Evolutionary conservation across 2,113 vertebrate genomes (phyloP).

Genomic region (Rhinoptilus africanus): DNA sequence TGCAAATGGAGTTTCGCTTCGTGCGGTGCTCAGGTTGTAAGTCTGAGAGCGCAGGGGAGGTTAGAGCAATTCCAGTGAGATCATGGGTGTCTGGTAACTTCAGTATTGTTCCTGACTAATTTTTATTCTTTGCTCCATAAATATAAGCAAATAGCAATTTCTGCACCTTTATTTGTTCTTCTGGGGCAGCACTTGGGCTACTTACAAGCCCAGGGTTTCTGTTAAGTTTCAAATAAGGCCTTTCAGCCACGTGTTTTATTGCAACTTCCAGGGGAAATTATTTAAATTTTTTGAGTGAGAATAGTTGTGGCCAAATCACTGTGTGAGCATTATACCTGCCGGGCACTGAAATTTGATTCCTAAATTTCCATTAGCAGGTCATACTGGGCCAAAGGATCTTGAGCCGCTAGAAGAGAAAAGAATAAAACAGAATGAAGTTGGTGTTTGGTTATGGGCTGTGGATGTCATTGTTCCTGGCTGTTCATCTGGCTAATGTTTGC

Average conservation of each 20-base stretch:
- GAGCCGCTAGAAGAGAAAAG: background rate
- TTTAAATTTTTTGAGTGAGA: background rate
- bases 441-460: conserved; percentile 12
- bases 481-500: conserved; percentile 44
- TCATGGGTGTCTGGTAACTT: background rate
- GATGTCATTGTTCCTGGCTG: conserved; percentile 31
- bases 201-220: background rate
- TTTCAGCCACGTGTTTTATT: background rate
- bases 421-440: background rate
- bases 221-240: background rate
- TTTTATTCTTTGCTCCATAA: background rate
- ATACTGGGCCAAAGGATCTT: background rate
- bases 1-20: background rate
- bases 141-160: background rate
- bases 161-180: background rate
- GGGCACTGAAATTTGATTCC: background rate
- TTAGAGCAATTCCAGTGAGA: background rate
- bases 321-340: background rate
- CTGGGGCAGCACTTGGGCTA: background rate
- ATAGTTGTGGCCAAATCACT: background rate
- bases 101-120: background rate
- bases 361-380: background rate
- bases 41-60: background rate
- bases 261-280: background rate
- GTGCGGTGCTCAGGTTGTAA: background rate